Base-by-base conservation (phyloP, 2,888 invertebrate species). In the Panorpa germanica region DNA sequence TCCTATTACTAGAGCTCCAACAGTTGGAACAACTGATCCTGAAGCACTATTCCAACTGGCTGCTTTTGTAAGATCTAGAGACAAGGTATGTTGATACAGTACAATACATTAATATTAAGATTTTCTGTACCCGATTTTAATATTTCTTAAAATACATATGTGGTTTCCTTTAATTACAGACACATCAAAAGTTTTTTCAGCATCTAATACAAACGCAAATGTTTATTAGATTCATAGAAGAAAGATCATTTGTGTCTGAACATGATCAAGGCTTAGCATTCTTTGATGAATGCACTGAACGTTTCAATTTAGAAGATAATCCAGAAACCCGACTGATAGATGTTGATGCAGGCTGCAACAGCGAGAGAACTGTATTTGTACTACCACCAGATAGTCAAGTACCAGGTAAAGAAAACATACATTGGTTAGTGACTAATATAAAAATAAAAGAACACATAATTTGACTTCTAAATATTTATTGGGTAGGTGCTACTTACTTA, bases 221-320 rank as follows among this genome's bases (percentile, higher is more conserved):
- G 81, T 96, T 95, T 58, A 90, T 86, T 39, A 73, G 93, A 29
- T 98, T 99, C 55, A 95, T 99, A 38, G 96, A 98, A 54, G 98
- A 98, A 53, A 68, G 96, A 12, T 93, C 93, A 40, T 96, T 99
- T 56, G 90, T 95, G 1, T 90, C 91, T n/a, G 95, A 95, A 48
- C 86, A 83, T 44, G 95, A 96, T 57, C 86, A 88, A 35, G 86
- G 90, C 26, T 59, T 98, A 33, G 86, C 83, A 9, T 90, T 90
- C 56, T 98, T 98, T 49, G 98, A 98, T 53, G 95, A 98, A 47
- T 96, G 95, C 50, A 77, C 83, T 5, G 91, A 91, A 47, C 73
- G 80, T 49, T 62, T 75, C 21, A 57, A 59, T 34, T 53, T 53
- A 8, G 61, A 62, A 38, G 70, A 71, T 40, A 49, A 49, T 11